A percentile compares a stretch with the other conserved stretches of the same genome.
phyloP scores from a whole-genome alignment of 2,888 invertebrate species.

The Eilema griseolum region DNA sequence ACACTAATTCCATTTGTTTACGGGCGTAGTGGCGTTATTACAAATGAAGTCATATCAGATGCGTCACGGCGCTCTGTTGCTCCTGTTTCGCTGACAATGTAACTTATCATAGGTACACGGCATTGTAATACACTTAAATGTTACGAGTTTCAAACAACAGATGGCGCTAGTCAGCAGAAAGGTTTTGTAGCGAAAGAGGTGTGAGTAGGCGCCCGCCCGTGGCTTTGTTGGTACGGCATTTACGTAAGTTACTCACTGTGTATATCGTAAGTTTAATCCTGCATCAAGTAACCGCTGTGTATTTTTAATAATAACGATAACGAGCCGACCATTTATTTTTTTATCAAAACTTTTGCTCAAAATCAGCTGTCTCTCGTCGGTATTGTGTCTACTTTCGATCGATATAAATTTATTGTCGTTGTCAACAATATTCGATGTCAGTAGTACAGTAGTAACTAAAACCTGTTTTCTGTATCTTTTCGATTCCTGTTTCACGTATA shows the following conservation, averaged over 20 bases:
- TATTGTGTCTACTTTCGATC: conserved; percentile 66
- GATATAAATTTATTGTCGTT: conserved; percentile 65
- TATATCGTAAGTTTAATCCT: conserved; percentile 83
- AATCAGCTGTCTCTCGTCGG: conserved; percentile 74
- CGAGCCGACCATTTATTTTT: conserved; percentile 82
- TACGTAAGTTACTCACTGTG: conserved; percentile 83
- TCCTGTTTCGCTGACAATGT: conserved; percentile 59
- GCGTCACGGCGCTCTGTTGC: conserved; percentile 69
- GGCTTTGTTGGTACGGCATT: conserved; percentile 81
- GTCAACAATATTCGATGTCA: conserved; percentile 75
- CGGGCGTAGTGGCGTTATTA: conserved; percentile 83
- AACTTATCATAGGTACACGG: conserved; percentile 46
- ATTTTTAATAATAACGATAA: conserved; percentile 76
- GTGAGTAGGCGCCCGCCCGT: conserved; percentile 75
- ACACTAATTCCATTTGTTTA: conserved; percentile 84
- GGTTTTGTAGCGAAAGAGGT: conserved; percentile 59
- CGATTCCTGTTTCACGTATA: conserved; percentile 79
- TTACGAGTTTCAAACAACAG: conserved; percentile 35
- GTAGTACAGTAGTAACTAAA: conserved; percentile 71
- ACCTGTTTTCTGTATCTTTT: conserved; percentile 74
- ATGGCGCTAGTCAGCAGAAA: conserved; percentile 45
- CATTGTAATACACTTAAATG: conserved; percentile 30
- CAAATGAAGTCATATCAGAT: conserved; percentile 85
- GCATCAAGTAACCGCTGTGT: conserved; percentile 81
- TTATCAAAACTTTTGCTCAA: conserved; percentile 85